phyloP scores from a whole-genome alignment of 2,113 vertebrate genomes.

The Ondatra zibethicus region DNA sequence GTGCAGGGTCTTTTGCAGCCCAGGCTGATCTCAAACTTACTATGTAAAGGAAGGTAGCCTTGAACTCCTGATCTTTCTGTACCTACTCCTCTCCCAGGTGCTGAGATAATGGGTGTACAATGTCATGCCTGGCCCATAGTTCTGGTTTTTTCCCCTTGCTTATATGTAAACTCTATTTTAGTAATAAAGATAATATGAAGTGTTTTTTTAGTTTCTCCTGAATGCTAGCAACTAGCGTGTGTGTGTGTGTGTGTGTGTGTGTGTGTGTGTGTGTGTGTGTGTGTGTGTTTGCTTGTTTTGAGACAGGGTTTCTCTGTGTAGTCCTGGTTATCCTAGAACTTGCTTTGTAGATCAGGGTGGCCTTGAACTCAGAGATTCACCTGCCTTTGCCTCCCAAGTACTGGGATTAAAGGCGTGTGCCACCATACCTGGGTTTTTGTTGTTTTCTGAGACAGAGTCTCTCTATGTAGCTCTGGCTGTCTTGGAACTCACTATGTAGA shows the following conservation, averaged over 20 bases:
- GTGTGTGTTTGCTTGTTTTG: not conserved
- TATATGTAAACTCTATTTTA: not conserved
- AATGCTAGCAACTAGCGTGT: not conserved
- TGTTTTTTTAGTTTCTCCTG: not conserved
- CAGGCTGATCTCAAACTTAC: not conserved
- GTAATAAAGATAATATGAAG: not conserved
- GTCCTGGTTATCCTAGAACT: not conserved
- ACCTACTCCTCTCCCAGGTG: not conserved
- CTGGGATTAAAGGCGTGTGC: not conserved
- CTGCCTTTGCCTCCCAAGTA: not conserved
- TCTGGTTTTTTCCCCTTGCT: not conserved
- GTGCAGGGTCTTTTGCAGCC: not conserved
- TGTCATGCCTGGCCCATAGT: not conserved
- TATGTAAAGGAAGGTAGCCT: not conserved
- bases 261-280: too few species aligned
- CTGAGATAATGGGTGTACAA: not conserved
- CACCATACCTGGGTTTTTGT: not conserved
- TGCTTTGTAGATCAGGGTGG: not conserved
- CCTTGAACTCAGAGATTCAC: not conserved
- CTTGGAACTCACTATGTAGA: not conserved
- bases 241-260: too few species aligned
- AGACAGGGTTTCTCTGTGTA: not conserved
- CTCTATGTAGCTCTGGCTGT: not conserved
- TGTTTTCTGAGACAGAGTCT: not conserved
- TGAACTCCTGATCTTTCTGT: not conserved